phyloP scores from a whole-genome alignment of 2,797 vertebrate species.

The Gymnodraco acuticeps region DNA sequence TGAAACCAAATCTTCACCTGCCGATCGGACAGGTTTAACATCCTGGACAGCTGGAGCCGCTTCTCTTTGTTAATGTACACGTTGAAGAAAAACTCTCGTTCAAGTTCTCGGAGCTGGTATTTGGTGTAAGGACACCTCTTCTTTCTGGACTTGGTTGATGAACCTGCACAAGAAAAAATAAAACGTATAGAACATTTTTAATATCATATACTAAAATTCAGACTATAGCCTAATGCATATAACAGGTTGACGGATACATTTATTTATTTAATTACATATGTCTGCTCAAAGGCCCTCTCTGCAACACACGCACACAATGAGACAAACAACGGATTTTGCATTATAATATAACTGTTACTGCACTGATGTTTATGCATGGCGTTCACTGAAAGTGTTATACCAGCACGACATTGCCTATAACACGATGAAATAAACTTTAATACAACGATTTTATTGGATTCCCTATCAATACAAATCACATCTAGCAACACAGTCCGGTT shows the following conservation, averaged over 20 bases:
- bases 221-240: not conserved
- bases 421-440: not conserved
- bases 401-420: not conserved
- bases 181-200: not conserved
- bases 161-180: slow-evolving; percentile 74
- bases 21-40: slow-evolving; percentile 97
- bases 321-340: slow-evolving; percentile 16
- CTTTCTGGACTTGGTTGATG: slow-evolving; percentile 94
- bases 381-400: not conserved
- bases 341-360: slow-evolving; percentile 12
- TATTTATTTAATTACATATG: slow-evolving; percentile 19
- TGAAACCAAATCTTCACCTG: slow-evolving; percentile 99
- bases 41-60: slow-evolving; percentile 95
- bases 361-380: not conserved
- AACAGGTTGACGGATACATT: slow-evolving; percentile 6
- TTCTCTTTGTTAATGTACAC: slow-evolving; percentile 99
- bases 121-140: slow-evolving; percentile 98
- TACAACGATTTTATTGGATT: not conserved
- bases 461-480: slow-evolving; percentile 30
- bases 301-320: not conserved
- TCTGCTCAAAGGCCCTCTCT: slow-evolving; percentile 25
- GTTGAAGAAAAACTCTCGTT: slow-evolving; percentile 99
- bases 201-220: not conserved
- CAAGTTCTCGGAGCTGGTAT: slow-evolving; percentile 99
- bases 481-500: slow-evolving; percentile 12